Conservation (phyloP, 2,888 invertebrate species). For the Lepidochrysops patricia region DNA sequence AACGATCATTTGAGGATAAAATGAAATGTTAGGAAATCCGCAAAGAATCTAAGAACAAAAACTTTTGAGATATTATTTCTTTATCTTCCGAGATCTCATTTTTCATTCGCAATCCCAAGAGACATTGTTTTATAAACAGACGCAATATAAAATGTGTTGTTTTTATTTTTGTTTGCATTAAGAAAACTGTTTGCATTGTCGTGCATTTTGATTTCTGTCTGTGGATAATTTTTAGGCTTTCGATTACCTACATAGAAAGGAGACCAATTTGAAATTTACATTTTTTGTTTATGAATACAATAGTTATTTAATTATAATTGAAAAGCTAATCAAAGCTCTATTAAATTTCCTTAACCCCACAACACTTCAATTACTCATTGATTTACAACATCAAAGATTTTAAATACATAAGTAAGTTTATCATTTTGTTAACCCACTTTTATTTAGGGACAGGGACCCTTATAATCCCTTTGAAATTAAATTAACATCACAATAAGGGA, state of each 20-base stretch:
- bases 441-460: slow-evolving; percentile 4
- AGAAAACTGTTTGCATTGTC: neutral
- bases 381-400: slow-evolving; percentile 6
- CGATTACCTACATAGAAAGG: no score
- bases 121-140: neutral
- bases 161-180: neutral
- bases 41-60: neutral
- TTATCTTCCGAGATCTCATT: slow-evolving; percentile 5
- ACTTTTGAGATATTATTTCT: neutral
- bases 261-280: no score
- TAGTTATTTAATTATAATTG: no score
- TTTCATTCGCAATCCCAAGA: slow-evolving; percentile 4
- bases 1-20: neutral
- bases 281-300: no score
- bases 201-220: neutral
- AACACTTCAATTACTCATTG: neutral
- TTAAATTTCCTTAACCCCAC: neutral
- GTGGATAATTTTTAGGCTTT: no score
- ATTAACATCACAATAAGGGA: slow-evolving; percentile 1
- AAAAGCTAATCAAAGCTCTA: no score
- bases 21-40: neutral
- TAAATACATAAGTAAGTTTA: neutral
- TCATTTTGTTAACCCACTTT: neutral
- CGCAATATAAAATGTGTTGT: neutral
- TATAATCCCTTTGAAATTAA: slow-evolving; percentile 1